Conservation (phyloP, 2,888 invertebrate species). For the Sisyra terminalis region DNA sequence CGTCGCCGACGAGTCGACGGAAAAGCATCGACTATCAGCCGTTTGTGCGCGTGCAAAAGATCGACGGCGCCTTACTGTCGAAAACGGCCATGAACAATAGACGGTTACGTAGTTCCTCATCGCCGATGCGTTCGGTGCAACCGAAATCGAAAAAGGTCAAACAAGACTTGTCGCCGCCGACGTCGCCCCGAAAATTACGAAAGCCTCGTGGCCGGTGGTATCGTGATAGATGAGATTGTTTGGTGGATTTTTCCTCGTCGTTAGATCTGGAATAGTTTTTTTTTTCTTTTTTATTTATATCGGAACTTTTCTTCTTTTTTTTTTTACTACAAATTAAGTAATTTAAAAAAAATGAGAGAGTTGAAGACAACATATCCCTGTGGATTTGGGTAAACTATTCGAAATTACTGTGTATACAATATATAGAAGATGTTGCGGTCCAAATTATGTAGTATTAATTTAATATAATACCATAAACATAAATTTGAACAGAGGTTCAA, state of each 20-base stretch:
- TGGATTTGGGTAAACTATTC: too few relatives aligned
- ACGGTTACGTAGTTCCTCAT: constrained; percentile 15
- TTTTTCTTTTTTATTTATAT: too few relatives aligned
- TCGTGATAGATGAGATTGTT: constrained; percentile 22
- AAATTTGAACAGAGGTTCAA: too few relatives aligned
- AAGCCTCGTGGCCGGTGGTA: constrained; percentile 27
- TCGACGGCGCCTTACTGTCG: constrained; percentile 28
- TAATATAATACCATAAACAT: too few relatives aligned
- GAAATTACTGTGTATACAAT: too few relatives aligned
- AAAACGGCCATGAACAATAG: constrained; percentile 19
- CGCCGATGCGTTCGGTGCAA: constrained; percentile 15
- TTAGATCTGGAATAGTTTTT: too few relatives aligned
- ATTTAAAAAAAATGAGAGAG: too few relatives aligned
- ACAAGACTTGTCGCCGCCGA: constrained; percentile 20
- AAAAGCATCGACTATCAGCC: constrained; percentile 37
- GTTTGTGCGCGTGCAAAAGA: constrained; percentile 46
- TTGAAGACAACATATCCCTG: too few relatives aligned
- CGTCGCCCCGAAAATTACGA: constrained; percentile 24
- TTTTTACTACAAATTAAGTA: too few relatives aligned
- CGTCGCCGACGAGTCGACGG: not conserved
- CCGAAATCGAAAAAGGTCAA: constrained; percentile 13
- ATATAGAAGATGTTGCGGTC: too few relatives aligned
- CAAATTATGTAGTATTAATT: too few relatives aligned
- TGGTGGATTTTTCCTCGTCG: not conserved
- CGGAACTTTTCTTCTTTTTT: too few relatives aligned